phyloP scores from a whole-genome alignment of 2,888 invertebrate species.

The Macropis europaea region DNA sequence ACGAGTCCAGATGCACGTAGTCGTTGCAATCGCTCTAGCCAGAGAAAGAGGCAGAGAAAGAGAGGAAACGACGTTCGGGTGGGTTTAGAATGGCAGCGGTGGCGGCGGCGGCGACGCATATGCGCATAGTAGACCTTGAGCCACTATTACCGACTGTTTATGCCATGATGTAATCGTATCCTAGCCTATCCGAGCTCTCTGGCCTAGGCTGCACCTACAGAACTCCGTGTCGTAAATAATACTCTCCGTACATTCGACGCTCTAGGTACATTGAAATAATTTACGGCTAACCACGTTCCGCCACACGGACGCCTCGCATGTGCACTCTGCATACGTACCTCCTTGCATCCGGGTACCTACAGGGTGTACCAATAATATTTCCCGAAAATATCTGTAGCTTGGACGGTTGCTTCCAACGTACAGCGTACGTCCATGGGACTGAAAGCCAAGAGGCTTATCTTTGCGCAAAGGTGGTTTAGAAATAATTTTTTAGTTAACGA shows the following conservation, averaged over 20 bases:
- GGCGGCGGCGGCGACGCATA: conserved; percentile 45
- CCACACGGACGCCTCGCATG: conserved; percentile 23
- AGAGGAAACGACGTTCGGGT: conserved; percentile 30
- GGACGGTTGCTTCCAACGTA: no score
- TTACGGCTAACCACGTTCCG: conserved; percentile 63
- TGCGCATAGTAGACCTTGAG: conserved; percentile 70
- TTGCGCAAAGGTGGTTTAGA: no score
- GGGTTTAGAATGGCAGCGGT: conserved; percentile 39
- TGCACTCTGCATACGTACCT: neutral
- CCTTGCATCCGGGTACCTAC: neutral
- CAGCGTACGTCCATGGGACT: no score
- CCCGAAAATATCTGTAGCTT: no score
- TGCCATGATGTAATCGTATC: conserved; percentile 71
- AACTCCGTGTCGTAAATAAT: conserved; percentile 65
- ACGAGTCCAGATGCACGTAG: neutral
- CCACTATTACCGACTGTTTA: conserved; percentile 74
- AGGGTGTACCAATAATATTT: no score
- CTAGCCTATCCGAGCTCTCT: conserved; percentile 59
- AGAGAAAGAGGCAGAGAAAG: conserved; percentile 22
- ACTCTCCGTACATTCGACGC: conserved; percentile 52
- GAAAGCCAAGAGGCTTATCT: no score
- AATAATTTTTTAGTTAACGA: no score
- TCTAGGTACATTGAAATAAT: conserved; percentile 69
- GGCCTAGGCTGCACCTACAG: conserved; percentile 54
- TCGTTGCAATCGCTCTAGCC: neutral